phyloP scores from a whole-genome alignment of 2,888 invertebrate genomes.

The Phania funesta region DNA sequence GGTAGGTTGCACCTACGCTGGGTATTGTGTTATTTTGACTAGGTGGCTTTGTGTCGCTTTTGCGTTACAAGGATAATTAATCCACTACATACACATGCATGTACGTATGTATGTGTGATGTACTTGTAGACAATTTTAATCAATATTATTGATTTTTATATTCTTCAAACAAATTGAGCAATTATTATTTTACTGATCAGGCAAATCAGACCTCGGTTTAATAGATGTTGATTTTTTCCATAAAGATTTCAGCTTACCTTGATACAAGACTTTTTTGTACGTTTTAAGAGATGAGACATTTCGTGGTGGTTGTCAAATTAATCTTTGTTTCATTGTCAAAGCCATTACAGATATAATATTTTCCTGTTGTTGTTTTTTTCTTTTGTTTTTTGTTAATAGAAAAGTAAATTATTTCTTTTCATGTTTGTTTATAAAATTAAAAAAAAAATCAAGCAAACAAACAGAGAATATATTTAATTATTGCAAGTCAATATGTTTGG shows the following conservation, averaged over 20 bases:
- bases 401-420: slow-evolving; percentile 1
- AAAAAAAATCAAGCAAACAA: background rate
- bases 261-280: slow-evolving; percentile 79
- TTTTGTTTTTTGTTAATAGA: slow-evolving; percentile 7
- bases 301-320: slow-evolving; percentile 45
- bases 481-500: slow-evolving; percentile 19
- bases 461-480: slow-evolving; percentile 16
- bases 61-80: slow-evolving; percentile 65
- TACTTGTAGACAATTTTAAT: slow-evolving; percentile 33
- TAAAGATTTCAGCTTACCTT: slow-evolving; percentile 74
- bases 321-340: slow-evolving; percentile 26
- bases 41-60: slow-evolving; percentile 25
- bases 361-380: background rate
- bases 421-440: slow-evolving; percentile 29
- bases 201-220: too few relatives aligned
- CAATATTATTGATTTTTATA: slow-evolving; percentile 64
- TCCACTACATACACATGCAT: slow-evolving; percentile 3
- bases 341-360: slow-evolving; percentile 41
- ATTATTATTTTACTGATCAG: background rate
- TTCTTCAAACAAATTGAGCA: background rate
- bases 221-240: too few relatives aligned
- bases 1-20: slow-evolving; percentile 9
- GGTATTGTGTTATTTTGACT: background rate
- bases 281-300: slow-evolving; percentile 78
- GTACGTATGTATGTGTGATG: background rate